A percentile compares a stretch with the other conserved stretches of the same genome.
Evolutionary conservation across 2,888 invertebrate species (phyloP).

Genomic region (Andrena minutula): DNA sequence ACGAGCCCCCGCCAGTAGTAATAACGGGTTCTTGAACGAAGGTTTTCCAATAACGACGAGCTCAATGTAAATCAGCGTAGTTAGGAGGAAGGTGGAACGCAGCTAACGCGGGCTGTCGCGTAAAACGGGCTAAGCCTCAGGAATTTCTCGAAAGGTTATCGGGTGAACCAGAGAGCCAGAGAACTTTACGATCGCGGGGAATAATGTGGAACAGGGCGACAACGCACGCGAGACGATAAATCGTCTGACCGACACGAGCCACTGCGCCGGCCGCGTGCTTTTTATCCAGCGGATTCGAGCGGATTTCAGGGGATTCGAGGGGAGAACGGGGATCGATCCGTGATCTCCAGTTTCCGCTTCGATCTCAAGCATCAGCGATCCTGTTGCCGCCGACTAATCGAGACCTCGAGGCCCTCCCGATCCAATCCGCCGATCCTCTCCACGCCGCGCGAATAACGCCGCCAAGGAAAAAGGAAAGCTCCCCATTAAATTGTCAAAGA

Average conservation of each 20-base stretch:
- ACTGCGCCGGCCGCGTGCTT: slow-evolving; percentile 21
- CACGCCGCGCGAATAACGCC: neutral
- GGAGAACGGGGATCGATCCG: slow-evolving; percentile 8
- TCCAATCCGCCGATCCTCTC: neutral
- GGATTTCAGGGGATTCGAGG: neutral
- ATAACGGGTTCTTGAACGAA: neutral
- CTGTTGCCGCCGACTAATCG: too few relatives aligned
- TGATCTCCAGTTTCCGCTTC: slow-evolving; percentile 18
- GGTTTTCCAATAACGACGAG: slow-evolving; percentile 6
- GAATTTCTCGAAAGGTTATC: slow-evolving; percentile 61
- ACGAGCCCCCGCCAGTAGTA: neutral
- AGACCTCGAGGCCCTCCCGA: neutral
- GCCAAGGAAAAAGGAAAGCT: neutral
- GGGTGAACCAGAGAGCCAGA: slow-evolving; percentile 49
- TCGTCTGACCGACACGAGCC: slow-evolving; percentile 40
- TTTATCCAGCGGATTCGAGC: neutral
- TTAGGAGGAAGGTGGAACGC: neutral
- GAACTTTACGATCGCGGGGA: slow-evolving; percentile 45
- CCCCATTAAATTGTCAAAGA: slow-evolving; percentile 26
- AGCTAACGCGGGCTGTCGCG: slow-evolving; percentile 1
- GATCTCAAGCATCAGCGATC: too few relatives aligned
- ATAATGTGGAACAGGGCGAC: slow-evolving; percentile 54
- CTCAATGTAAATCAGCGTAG: slow-evolving; percentile 13
- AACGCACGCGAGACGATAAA: slow-evolving; percentile 52
- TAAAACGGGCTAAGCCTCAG: slow-evolving; percentile 1